Evolutionary conservation across 1,140 invertebrate species (phyloP).

Genomic region (Capitella teleta): DNA sequence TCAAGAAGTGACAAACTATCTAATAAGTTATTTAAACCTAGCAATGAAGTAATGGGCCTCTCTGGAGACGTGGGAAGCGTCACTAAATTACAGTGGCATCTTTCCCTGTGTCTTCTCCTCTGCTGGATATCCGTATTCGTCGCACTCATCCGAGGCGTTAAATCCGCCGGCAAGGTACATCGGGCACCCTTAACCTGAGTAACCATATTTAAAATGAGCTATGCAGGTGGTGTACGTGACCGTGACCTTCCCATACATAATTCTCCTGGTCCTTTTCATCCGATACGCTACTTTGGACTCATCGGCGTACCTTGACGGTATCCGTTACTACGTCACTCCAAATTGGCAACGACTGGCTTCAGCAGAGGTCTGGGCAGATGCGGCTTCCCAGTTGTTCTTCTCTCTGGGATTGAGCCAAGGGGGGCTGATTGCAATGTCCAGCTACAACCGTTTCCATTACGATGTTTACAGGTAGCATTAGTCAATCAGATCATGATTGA

Average conservation of each 20-base stretch:
- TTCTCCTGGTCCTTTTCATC: slow-evolving; percentile 38
- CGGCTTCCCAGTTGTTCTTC: slow-evolving; percentile 74
- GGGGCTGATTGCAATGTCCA: slow-evolving; percentile 27
- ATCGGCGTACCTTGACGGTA: slow-evolving; percentile 57
- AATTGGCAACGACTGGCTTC: slow-evolving; percentile 19
- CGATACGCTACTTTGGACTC: slow-evolving; percentile 47
- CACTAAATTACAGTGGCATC: background rate
- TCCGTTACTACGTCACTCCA: slow-evolving; percentile 62
- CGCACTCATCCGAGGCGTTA: background rate
- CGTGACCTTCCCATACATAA: slow-evolving; percentile 43
- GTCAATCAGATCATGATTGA: no score
- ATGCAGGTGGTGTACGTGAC: slow-evolving; percentile 44
- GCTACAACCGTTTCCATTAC: slow-evolving; percentile 36
- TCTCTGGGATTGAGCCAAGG: slow-evolving; percentile 36
- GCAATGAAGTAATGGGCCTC: background rate
- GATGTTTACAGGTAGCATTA: slow-evolving; percentile 38
- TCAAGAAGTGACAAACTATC: background rate
- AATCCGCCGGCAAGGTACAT: background rate
- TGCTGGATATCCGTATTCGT: background rate
- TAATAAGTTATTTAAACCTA: background rate
- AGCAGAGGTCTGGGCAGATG: slow-evolving; percentile 64
- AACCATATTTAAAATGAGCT: background rate
- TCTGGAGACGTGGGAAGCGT: background rate
- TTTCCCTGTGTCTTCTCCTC: background rate
- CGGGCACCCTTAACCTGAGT: background rate